Percentiles rank a stretch among this genome's conserved stretches.
Evolutionary conservation across 2,113 vertebrate species (phyloP).

Genomic region (Ovibos moschatus): DNA sequence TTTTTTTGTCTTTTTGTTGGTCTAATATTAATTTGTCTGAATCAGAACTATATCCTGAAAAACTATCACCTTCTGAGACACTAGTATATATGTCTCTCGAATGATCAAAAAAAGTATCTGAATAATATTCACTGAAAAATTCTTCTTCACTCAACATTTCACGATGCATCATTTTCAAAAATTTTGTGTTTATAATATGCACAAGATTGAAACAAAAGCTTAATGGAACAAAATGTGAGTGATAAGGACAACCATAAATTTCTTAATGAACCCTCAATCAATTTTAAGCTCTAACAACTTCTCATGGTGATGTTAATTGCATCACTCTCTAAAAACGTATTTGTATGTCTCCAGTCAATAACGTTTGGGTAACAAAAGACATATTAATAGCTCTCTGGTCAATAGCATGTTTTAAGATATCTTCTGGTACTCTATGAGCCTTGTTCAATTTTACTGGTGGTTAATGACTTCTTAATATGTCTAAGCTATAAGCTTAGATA

Average conservation of each 20-base stretch:
- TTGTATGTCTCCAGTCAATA: neutral
- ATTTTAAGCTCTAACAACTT: neutral
- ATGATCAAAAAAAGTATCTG: neutral
- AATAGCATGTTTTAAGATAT: neutral
- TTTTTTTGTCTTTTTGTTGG: neutral
- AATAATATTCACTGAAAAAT: neutral
- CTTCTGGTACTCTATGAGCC: neutral
- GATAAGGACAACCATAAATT: neutral
- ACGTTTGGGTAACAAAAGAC: neutral
- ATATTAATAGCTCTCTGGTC: neutral
- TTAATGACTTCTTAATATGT: neutral
- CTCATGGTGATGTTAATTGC: neutral
- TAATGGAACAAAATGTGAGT: neutral
- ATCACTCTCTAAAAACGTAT: neutral
- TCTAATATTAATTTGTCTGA: neutral
- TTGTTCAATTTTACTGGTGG: neutral
- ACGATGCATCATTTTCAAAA: neutral
- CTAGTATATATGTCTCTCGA: neutral
- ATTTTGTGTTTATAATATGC: neutral
- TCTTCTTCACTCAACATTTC: neutral
- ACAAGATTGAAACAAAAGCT: neutral
- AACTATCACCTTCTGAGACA: neutral
- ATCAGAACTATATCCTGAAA: neutral
- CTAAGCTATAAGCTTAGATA: neutral
- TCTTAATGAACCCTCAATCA: neutral